phyloP scores from a whole-genome alignment of 2,797 vertebrate genomes.

The Pristis pectinata region DNA sequence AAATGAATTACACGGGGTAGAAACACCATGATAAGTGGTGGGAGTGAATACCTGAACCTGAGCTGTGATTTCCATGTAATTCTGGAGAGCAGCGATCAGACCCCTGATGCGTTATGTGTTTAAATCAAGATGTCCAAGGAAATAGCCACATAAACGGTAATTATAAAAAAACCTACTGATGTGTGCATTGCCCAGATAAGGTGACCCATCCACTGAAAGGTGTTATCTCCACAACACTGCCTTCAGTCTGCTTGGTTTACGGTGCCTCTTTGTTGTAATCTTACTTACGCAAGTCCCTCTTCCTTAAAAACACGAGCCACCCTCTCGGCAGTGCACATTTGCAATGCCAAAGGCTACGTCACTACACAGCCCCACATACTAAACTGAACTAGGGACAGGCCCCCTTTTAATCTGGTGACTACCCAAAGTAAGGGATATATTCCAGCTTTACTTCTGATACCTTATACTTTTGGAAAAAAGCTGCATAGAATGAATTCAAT shows the following conservation, averaged over 20 bases:
- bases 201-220: not conserved
- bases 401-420: too few species aligned
- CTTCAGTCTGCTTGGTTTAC: not conserved
- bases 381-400: too few species aligned
- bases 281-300: not conserved
- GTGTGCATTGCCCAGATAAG: not conserved
- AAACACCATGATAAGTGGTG: not conserved
- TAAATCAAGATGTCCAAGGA: not conserved
- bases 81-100: not conserved
- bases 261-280: not conserved
- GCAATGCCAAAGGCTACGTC: not conserved
- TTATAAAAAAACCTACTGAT: not conserved
- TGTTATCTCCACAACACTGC: not conserved
- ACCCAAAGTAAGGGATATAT: not conserved
- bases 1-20: not conserved
- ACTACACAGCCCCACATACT: not conserved
- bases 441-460: not conserved
- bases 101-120: not conserved
- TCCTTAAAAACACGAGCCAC: not conserved
- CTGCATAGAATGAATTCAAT: not conserved
- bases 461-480: not conserved
- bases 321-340: not conserved
- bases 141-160: not conserved
- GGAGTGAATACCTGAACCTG: not conserved
- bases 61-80: not conserved